Percentiles rank a stretch among this genome's conserved stretches.
Evolutionary conservation across 2,797 vertebrate species (phyloP).

Genomic region (Hapalemur alaotrensis): DNA sequence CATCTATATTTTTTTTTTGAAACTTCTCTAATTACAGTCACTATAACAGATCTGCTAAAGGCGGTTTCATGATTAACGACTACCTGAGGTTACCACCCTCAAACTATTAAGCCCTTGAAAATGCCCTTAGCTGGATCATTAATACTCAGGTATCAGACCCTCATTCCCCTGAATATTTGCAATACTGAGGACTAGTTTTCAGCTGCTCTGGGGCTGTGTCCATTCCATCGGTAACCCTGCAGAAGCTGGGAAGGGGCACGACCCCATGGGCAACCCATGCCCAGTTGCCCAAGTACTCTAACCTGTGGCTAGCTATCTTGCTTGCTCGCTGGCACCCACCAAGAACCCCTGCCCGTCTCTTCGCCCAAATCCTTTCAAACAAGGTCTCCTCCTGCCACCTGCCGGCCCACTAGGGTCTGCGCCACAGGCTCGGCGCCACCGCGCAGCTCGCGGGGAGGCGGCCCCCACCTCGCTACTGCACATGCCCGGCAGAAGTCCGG

Average conservation of each 20-base stretch:
- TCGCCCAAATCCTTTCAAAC: conserved; percentile 56
- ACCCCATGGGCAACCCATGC: not conserved
- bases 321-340: not conserved
- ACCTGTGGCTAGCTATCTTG: conserved; percentile 11
- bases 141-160: not conserved
- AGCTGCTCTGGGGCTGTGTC: not conserved
- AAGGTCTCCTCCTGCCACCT: conserved; percentile 79
- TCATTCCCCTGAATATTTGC: not conserved
- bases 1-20: not conserved
- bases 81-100: not conserved
- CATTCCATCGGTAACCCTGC: not conserved
- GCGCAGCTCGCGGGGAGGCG: conserved; percentile 39
- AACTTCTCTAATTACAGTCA: conserved; percentile 24
- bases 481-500: conserved; percentile 77
- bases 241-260: not conserved
- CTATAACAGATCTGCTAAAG: not conserved
- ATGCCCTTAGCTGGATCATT: not conserved
- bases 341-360: not conserved
- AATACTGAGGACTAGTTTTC: not conserved
- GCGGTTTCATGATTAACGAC: not conserved
- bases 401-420: conserved; percentile 70
- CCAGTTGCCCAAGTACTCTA: not conserved
- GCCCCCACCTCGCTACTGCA: conserved; percentile 73
- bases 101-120: not conserved
- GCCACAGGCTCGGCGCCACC: not conserved